These are phyloP conservation scores for Sylvilagus bachmani DNA, from an alignment of 2,113 vertebrate genomes.

Conservation along the genomic window DNA sequence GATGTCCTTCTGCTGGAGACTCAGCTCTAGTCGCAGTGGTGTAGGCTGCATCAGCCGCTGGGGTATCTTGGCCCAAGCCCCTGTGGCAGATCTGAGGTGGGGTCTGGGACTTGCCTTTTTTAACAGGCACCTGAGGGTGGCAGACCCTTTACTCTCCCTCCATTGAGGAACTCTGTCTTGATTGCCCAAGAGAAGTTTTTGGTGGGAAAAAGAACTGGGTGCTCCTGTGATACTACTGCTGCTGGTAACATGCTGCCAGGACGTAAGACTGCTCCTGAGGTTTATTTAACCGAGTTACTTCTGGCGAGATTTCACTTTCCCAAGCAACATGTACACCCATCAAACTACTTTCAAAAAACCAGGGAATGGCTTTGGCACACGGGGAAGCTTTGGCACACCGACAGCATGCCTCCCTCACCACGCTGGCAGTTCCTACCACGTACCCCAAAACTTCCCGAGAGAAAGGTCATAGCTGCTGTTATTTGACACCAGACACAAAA, in stretches of 20 bases:
- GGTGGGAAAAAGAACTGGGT: constrained; percentile 3
- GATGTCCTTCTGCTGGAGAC: background rate
- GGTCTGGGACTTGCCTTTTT: background rate
- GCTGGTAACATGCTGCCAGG: background rate
- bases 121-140: background rate
- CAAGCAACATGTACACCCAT: background rate
- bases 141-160: background rate
- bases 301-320: background rate
- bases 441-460: background rate
- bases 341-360: background rate
- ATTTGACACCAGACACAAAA: background rate
- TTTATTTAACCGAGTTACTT: background rate
- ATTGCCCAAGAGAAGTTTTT: background rate
- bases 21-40: background rate
- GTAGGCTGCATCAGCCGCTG: background rate
- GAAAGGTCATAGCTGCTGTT: background rate
- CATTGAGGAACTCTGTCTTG: background rate
- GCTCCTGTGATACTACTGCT: too few species aligned
- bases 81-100: background rate
- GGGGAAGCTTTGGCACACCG: background rate
- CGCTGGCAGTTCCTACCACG: background rate
- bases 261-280: background rate
- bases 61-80: background rate
- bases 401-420: background rate
- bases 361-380: background rate